Conservation (phyloP, 2,797 vertebrate genomes). For the Psittacula derbiana region DNA sequence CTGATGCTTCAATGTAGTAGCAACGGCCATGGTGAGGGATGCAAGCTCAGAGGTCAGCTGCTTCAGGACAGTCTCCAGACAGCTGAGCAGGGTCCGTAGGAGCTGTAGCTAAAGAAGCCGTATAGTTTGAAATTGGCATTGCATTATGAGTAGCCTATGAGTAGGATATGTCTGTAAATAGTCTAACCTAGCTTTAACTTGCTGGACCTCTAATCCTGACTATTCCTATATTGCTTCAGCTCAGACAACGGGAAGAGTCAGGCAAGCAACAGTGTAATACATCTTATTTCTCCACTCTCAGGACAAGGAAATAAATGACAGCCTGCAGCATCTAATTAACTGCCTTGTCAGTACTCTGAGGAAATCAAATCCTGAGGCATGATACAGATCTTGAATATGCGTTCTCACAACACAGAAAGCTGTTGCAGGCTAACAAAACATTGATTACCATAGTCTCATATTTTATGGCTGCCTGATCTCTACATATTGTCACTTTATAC, state of each 20-base stretch:
- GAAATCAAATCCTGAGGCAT: neutral
- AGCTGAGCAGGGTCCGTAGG: constrained; percentile 87
- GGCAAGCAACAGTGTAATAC: neutral
- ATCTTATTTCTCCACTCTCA: neutral
- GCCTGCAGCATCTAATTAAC: neutral
- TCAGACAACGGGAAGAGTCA: neutral
- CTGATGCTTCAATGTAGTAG: constrained; percentile 79
- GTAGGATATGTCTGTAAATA: neutral
- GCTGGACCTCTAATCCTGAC: neutral
- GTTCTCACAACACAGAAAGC: neutral
- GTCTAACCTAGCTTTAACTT: neutral
- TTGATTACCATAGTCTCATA: neutral
- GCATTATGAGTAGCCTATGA: neutral
- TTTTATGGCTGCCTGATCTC: neutral
- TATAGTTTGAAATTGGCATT: neutral
- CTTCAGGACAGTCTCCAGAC: constrained; percentile 86
- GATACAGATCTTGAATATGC: neutral
- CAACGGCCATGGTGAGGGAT: constrained; percentile 87
- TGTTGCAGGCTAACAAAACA: neutral
- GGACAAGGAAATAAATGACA: neutral
- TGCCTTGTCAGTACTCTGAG: neutral
- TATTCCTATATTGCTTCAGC: neutral
- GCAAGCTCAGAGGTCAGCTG: constrained; percentile 75
- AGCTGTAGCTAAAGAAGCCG: constrained; percentile 73
- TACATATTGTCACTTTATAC: neutral